Base-by-base conservation (phyloP, 2,113 vertebrate species). In the Onychostruthus taczanowskii region DNA sequence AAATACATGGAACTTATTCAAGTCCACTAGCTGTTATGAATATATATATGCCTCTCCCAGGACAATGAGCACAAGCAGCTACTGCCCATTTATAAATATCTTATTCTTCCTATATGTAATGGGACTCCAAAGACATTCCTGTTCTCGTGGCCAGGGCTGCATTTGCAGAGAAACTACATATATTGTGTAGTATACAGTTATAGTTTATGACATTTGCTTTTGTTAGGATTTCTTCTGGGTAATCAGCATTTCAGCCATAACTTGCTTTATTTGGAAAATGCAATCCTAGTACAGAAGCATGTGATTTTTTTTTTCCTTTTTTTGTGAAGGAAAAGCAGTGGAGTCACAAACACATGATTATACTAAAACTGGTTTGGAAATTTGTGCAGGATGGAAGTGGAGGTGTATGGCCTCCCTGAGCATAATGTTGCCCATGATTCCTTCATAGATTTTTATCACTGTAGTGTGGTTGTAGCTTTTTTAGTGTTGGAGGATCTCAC, bases 41-140 rank as follows among this genome's bases (percentile, higher is more conserved):
- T 97, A 90, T 91, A 90, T 91, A 91, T 93, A 73, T 94, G 69
- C 24, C 87, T 95, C 67, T 95, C 87, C 64, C 47, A 96, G 70
- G 91, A 63, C 84, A 93, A 39, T 80, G 84, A 94, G 74, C 87
- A 50, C 63, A 63, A 84, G 79, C 72, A 95, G 61, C 72, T 95
- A 85, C 92, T 92, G 88, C 92, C 92, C 87, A 74, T 93, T 96
- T 92, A 82, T 92, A 95, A 93, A 90, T 96, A 93, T 82, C 68
- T 77, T 93, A 50, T 87, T 84, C 41, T 84, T 79, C 12, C 56
- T 73, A 2, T 72, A 43, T 4, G 11, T 93, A 95, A 94, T 94
- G 69, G 77, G 76, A 94, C 95, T 94, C 94, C 68, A 50, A 93
- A 96, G 96, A 89, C 89, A 66, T 87, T 82, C 26, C 24, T 43